Conservation (phyloP, 2,113 vertebrate genomes). For the Ciconia maguari region DNA sequence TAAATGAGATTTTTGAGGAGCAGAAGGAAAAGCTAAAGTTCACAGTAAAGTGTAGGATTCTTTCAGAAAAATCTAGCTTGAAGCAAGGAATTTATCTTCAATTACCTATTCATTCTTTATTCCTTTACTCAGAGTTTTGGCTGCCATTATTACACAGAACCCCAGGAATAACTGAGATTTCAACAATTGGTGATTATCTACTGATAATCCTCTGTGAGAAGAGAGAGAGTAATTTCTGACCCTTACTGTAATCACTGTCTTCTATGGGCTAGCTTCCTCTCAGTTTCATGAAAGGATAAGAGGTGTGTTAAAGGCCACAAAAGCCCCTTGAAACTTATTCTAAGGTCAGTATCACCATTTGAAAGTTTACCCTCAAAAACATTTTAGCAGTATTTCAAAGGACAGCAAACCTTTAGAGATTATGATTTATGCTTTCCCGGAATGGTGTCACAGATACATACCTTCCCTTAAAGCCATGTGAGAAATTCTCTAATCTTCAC, state of each 20-base stretch:
- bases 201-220: neutral
- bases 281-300: neutral
- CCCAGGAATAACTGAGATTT: neutral
- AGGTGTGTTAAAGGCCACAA: neutral
- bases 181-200: neutral
- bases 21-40: neutral
- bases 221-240: neutral
- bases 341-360: neutral
- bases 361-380: neutral
- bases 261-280: neutral
- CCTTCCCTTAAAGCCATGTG: neutral
- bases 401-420: neutral
- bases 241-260: fast-evolving
- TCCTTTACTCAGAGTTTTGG: neutral
- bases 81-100: neutral
- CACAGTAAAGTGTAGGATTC: neutral
- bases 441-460: neutral
- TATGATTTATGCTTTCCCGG: neutral
- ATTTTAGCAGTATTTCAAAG: neutral
- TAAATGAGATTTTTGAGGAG: neutral
- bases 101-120: neutral
- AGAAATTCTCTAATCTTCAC: neutral
- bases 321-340: neutral
- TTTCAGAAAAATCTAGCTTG: neutral
- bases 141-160: neutral